Evolutionary conservation across 2,113 vertebrate species (phyloP).

Genomic region (Monopterus albus): DNA sequence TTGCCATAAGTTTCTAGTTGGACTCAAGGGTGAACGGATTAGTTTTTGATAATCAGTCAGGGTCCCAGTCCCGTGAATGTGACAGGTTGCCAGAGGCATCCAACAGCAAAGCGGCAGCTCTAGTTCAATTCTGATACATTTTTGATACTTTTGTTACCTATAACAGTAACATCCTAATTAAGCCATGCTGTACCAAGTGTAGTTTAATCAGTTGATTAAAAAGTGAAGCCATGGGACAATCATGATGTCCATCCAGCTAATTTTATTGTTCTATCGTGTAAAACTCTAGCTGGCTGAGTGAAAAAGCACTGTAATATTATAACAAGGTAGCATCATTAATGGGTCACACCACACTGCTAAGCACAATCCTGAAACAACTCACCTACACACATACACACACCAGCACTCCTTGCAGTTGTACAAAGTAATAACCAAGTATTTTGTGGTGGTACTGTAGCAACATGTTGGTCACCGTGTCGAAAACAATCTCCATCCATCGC

Average conservation of each 20-base stretch:
- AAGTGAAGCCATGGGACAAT: slow-evolving; percentile 2
- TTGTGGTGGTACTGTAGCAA: slow-evolving; percentile 17
- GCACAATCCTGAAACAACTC: slow-evolving; percentile 25
- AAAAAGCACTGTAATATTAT: slow-evolving; percentile 37
- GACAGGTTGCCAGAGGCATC: too few species aligned
- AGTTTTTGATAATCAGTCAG: too few species aligned
- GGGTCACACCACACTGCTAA: slow-evolving; percentile 22
- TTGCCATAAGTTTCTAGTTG: too few species aligned
- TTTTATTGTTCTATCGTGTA: background rate
- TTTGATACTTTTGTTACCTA: background rate
- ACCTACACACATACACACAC: slow-evolving; percentile 20
- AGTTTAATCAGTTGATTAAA: slow-evolving; percentile 13
- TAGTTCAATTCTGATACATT: too few species aligned
- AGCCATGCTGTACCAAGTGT: background rate
- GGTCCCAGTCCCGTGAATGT: too few species aligned
- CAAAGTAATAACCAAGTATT: slow-evolving; percentile 6
- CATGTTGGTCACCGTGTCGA: slow-evolving; percentile 17
- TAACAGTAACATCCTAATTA: background rate
- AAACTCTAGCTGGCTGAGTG: slow-evolving; percentile 19
- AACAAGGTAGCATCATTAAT: slow-evolving; percentile 42
- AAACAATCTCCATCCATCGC: too few species aligned
- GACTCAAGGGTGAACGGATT: too few species aligned
- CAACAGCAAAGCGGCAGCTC: too few species aligned
- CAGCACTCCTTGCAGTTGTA: slow-evolving; percentile 14
- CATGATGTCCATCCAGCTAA: background rate